These are phyloP conservation scores for Labeo rohita DNA, from an alignment of 2,113 vertebrate genomes.

Conservation along the genomic window DNA sequence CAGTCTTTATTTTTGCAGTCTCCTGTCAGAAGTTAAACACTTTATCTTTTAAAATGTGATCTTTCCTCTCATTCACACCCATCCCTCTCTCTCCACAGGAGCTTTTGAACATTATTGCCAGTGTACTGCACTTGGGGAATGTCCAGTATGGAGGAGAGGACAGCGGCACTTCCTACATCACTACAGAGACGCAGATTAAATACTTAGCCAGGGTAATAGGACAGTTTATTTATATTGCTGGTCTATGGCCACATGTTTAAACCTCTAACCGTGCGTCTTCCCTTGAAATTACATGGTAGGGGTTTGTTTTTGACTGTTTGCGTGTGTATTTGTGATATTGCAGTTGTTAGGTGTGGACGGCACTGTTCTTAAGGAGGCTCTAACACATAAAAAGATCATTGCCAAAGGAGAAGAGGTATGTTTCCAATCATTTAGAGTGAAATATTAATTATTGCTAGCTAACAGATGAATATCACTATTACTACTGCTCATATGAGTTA, in stretches of 20 bases:
- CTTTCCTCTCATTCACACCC: background rate
- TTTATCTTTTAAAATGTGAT: background rate
- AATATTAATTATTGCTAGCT: background rate
- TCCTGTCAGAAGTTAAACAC: background rate
- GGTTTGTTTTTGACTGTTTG: background rate
- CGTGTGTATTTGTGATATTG: slow-evolving; percentile 51
- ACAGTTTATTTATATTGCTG: background rate
- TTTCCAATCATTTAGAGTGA: slow-evolving; percentile 40
- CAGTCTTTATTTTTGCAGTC: background rate
- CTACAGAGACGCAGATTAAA: slow-evolving; percentile 93
- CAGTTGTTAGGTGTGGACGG: slow-evolving; percentile 92
- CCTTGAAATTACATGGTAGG: background rate
- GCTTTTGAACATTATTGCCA: slow-evolving; percentile 91
- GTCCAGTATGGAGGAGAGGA: slow-evolving; percentile 90
- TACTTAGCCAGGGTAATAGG: slow-evolving; percentile 88
- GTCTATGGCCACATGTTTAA: background rate
- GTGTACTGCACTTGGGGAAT: slow-evolving; percentile 94
- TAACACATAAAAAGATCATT: slow-evolving; percentile 96
- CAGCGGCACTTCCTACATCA: slow-evolving; percentile 85
- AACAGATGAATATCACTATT: slow-evolving; percentile 26
- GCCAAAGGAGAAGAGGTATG: slow-evolving; percentile 97
- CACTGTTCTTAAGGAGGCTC: slow-evolving; percentile 82
- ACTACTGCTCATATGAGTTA: background rate
- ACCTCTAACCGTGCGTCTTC: background rate
- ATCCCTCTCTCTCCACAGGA: slow-evolving; percentile 74